Conservation (phyloP, 92 coral and sea anemone species). For the Palythoa grandiflora region DNA sequence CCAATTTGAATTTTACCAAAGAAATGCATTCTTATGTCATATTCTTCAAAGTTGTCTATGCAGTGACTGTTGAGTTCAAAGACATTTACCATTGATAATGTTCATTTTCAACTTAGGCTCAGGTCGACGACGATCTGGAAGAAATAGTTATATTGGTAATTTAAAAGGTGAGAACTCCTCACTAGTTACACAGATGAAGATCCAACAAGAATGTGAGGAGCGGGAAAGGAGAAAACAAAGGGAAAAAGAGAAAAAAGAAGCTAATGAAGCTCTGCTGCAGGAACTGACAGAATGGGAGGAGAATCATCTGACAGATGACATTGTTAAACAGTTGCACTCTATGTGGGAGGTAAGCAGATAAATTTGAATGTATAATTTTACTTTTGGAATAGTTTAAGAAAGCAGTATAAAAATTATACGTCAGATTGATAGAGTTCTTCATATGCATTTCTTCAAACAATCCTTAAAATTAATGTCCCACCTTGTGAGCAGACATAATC, state of each 20-base stretch:
- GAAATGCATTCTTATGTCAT: too few species aligned
- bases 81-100: not conserved
- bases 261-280: conserved; percentile 91
- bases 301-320: conserved; percentile 67
- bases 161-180: conserved; percentile 86
- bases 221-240: conserved; percentile 85
- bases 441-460: too few species aligned
- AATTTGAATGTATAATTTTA: not conserved
- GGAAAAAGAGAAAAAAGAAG: conserved; percentile 96
- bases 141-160: conserved; percentile 72
- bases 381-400: not conserved
- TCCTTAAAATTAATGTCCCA: too few species aligned
- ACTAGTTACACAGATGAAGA: conserved; percentile 83
- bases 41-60: not conserved
- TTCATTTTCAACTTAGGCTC: conserved; percentile 49
- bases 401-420: not conserved
- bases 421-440: too few species aligned
- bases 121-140: conserved; percentile 85
- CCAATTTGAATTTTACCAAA: too few species aligned
- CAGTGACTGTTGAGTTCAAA: not conserved
- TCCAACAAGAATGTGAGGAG: conserved; percentile 88
- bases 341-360: conserved; percentile 93
- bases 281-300: conserved; percentile 96
- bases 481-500: too few species aligned
- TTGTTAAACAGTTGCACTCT: conserved; percentile 76